phyloP scores from a whole-genome alignment of 2,113 vertebrate species.

The Ictalurus punctatus region DNA sequence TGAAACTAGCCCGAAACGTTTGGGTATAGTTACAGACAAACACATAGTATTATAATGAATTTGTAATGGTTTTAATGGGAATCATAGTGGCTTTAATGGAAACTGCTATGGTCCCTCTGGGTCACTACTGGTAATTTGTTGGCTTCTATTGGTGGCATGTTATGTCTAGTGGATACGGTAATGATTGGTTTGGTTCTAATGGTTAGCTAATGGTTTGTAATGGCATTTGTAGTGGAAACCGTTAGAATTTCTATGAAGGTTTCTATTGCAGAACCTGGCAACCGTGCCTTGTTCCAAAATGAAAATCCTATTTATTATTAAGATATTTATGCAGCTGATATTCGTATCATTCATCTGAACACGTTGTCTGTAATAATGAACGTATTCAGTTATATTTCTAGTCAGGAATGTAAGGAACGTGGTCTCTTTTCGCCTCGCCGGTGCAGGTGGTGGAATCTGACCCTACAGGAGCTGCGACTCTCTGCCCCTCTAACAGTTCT shows the following conservation, averaged over 20 bases:
- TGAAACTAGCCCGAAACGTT: not conserved
- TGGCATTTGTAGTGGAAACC: too few species aligned
- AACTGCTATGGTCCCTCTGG: too few species aligned
- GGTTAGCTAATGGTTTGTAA: too few species aligned
- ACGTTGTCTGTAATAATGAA: not conserved
- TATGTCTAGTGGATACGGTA: too few species aligned
- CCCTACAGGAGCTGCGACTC: constrained; percentile 75
- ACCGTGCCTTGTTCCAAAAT: not conserved
- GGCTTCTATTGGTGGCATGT: too few species aligned
- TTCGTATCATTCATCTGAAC: not conserved
- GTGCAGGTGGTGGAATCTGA: constrained; percentile 84
- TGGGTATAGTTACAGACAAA: not conserved
- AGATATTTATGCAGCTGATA: not conserved
- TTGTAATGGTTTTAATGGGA: too few species aligned
- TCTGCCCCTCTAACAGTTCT: constrained; percentile 80
- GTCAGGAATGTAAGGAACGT: not conserved
- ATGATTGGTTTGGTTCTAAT: too few species aligned
- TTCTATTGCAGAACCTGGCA: too few species aligned
- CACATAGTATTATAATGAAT: too few species aligned
- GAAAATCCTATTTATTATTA: not conserved
- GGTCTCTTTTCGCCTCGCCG: not conserved
- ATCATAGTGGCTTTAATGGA: too few species aligned
- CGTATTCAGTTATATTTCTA: not conserved
- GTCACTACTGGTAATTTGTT: too few species aligned
- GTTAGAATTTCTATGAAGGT: too few species aligned